phyloP scores from a whole-genome alignment of 2,113 vertebrate genomes.

The Pantherophis guttatus region DNA sequence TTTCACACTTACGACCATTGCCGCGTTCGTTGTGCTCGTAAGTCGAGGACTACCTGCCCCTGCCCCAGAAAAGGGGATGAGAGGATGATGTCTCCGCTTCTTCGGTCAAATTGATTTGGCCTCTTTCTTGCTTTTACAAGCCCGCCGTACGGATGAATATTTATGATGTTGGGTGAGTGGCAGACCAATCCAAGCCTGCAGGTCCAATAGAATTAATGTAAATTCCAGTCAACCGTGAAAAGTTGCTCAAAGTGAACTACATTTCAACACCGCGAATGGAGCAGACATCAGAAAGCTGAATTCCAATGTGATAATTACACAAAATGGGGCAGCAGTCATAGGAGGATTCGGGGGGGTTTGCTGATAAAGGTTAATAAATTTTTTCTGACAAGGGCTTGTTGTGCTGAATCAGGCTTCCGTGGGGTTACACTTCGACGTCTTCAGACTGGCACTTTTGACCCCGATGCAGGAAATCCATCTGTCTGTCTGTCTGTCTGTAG shows the following conservation, averaged over 20 bases:
- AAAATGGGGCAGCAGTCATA: constrained; percentile 68
- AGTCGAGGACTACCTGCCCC: neutral
- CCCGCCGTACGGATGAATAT: constrained; percentile 49
- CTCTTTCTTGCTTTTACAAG: constrained; percentile 11
- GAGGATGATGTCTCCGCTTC: constrained; percentile 31
- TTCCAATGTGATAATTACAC: constrained; percentile 69
- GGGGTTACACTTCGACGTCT: neutral
- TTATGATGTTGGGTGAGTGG: constrained; percentile 60
- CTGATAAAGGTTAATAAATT: constrained; percentile 68
- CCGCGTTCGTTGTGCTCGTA: neutral
- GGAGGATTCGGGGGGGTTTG: constrained; percentile 61
- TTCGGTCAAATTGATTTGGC: neutral
- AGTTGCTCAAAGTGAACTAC: constrained; percentile 61
- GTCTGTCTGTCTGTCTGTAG: rapidly evolving
- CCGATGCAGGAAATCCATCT: neutral
- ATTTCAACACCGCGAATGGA: constrained; percentile 65
- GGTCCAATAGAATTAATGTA: constrained; percentile 60
- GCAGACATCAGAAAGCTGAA: constrained; percentile 67
- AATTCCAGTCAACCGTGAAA: constrained; percentile 58
- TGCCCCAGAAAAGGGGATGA: neutral
- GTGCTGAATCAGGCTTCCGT: constrained; percentile 61
- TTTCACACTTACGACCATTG: no score
- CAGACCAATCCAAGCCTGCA: constrained; percentile 48
- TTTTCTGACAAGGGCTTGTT: constrained; percentile 35
- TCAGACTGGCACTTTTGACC: constrained; percentile 30